Evolutionary conservation across 92 coral and sea anemone species (phyloP).

Genomic region (Pocillopora grandis): DNA sequence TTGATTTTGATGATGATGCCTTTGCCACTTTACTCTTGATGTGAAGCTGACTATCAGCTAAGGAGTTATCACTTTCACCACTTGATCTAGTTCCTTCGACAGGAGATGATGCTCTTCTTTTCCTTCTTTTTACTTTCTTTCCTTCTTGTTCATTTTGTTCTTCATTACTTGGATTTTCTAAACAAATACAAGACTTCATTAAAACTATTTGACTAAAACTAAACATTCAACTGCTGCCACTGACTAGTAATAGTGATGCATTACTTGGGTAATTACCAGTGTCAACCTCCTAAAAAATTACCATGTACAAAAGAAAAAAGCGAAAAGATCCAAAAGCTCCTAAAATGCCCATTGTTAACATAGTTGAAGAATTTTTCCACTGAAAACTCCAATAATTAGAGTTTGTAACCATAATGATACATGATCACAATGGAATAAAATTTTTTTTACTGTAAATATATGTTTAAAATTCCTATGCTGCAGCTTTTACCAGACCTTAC

Average conservation of each 20-base stretch:
- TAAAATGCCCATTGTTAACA: no score
- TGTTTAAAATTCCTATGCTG: no score
- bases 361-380: no score
- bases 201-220: background rate
- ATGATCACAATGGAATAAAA: no score
- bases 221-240: background rate
- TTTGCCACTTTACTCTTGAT: conserved; percentile 91
- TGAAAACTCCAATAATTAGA: no score
- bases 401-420: no score
- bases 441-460: no score
- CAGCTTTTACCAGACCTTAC: no score
- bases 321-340: no score
- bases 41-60: conserved; percentile 68
- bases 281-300: background rate
- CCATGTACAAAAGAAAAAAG: background rate
- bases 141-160: conserved; percentile 58
- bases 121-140: conserved; percentile 58
- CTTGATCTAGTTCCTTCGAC: conserved; percentile 54
- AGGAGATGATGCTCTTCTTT: conserved; percentile 74
- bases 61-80: conserved; percentile 83
- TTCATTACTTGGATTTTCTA: conserved; percentile 56
- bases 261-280: no score
- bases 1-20: conserved; percentile 59
- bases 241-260: no score
- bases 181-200: background rate